Evolutionary conservation across 2,113 vertebrate species (phyloP).

Genomic region (Pomatorhinus ruficollis): DNA sequence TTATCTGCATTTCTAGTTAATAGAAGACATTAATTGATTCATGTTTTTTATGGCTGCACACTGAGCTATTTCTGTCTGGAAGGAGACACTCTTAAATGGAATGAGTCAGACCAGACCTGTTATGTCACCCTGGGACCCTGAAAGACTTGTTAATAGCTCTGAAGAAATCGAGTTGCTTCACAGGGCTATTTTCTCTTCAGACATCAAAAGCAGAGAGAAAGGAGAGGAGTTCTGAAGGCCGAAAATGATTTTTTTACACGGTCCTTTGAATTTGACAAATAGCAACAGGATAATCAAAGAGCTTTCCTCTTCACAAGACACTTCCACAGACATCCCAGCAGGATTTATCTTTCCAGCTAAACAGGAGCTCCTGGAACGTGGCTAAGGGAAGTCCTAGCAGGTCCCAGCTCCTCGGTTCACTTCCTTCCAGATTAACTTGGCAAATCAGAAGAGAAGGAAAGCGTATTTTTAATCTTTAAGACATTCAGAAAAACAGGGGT

Average conservation of each 20-base stretch:
- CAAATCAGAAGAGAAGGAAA: not conserved
- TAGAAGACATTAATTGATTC: slow-evolving; percentile 59
- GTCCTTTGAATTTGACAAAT: slow-evolving; percentile 27
- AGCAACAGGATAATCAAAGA: slow-evolving; percentile 33
- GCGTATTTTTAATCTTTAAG: not conserved
- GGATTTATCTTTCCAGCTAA: not conserved
- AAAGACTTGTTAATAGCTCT: slow-evolving; percentile 50
- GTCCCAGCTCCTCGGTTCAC: not conserved
- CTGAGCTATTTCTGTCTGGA: slow-evolving; percentile 53
- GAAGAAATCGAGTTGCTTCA: slow-evolving; percentile 40
- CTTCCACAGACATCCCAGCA: not conserved
- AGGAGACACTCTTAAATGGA: slow-evolving; percentile 39
- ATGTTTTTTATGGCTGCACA: not conserved
- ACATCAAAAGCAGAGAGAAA: slow-evolving; percentile 41
- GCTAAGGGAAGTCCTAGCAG: not conserved
- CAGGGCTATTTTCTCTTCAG: slow-evolving; percentile 36
- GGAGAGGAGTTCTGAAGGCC: slow-evolving; percentile 6
- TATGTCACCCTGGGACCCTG: slow-evolving; percentile 52
- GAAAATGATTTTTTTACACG: not conserved
- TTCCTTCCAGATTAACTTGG: not conserved
- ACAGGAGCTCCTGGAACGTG: not conserved
- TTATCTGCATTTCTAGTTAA: slow-evolving; percentile 54
- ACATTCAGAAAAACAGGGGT: not conserved
- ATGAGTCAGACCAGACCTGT: slow-evolving; percentile 63
- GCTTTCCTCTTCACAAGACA: not conserved